Base-by-base conservation (phyloP, 2,113 vertebrate species). In the Tonatia bakeri region DNA sequence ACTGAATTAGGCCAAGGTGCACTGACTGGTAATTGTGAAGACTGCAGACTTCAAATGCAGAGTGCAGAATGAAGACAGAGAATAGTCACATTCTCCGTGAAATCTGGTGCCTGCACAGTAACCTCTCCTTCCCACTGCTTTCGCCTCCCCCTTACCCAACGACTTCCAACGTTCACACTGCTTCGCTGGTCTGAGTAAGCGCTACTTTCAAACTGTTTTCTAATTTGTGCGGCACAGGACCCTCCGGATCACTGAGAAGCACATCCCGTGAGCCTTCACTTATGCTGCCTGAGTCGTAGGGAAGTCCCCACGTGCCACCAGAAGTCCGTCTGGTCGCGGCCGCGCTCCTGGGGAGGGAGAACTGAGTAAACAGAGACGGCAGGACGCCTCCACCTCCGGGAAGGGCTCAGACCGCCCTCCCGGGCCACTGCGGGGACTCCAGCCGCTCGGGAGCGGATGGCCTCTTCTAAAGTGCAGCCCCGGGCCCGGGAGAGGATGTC, bases 401-500 rank as follows among this genome's bases (percentile, higher is more conserved):
- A 96, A 61, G 59, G 2, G 59, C 26, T 7, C 56, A 8, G 56
- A 0, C 59, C 26, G 9, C 61, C 28, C 61, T 77, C 92, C 33
- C 6, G 65, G 54, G 97, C 96, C 96, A 90, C 73, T 59, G 65
- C 54, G 87, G 98, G 93, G 95, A 95, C 96, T 97, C 96, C 98
- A 98, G 80, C 26, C 97, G 91, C 97, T 98, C 96, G 97, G 94
- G 97, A 97, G 88, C 75, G 24, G 97, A 96, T 59, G 93, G 50
- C 47, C 33, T 43, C 86, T 95, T 98, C 97, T 95, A 90, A 87
- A 98, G 91, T 79, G 90, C 69, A 96, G 98, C 98, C 98, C 94
- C 96, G 94, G 97, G 98, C 95, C 92, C 96, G 87, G 33, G 65
- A 94, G 92, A 96, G 97, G 95, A 95, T 97, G 94, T 96, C 98